Base-by-base conservation (phyloP, 2,797 vertebrate species). In the Pygocentrus nattereri region DNA sequence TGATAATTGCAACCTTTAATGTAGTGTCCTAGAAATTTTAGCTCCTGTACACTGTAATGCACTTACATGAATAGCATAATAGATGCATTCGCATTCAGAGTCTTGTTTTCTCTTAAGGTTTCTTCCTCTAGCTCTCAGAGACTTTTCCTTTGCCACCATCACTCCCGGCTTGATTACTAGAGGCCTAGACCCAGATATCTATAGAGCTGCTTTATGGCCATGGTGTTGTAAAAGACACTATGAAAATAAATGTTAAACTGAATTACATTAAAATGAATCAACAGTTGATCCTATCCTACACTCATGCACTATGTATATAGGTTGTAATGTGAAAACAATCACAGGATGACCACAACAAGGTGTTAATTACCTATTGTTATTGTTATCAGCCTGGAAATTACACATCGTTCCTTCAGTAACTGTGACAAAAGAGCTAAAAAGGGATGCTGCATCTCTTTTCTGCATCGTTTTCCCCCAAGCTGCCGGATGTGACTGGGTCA, bases 401-500 rank as follows among this genome's bases (percentile, higher is more conserved):
- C 27, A 31, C 15, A 2, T 8, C 13, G 18, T 30, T 3, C 12
- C 12, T 34, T 64, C 16, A 0, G 21, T 65, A 65, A 65, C 34
- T 4, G 47, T 54, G 47, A 75, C 61, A 61, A 64, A 23, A 61
- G 73, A 68, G 68, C 50, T 25, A 83, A 78, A 81, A 81, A 70
- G 41, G 23, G 62, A 61, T 75, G 47, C 59, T 82, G 75, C 62
- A 81, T 83, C 49, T 8, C 50, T 81, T 65, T 80, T 65, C 76
- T 41, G 56, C 81, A 84, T 72, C 18, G 50, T 79, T 81, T 78
- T 71, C 31, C 27, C 16, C 69, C 62, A 74, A 81, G 80, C 73
- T 78, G 27, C 67, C 69, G 23, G 34, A 82, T 84, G 38, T 75
- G 80, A 64, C 75, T 82, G 78, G 84, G 83, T 86, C 85, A 84